A percentile compares a stretch with the other conserved stretches of the same genome.
Conservation (phyloP, 2,113 vertebrate species). For the Chroicocephalus ridibundus region DNA sequence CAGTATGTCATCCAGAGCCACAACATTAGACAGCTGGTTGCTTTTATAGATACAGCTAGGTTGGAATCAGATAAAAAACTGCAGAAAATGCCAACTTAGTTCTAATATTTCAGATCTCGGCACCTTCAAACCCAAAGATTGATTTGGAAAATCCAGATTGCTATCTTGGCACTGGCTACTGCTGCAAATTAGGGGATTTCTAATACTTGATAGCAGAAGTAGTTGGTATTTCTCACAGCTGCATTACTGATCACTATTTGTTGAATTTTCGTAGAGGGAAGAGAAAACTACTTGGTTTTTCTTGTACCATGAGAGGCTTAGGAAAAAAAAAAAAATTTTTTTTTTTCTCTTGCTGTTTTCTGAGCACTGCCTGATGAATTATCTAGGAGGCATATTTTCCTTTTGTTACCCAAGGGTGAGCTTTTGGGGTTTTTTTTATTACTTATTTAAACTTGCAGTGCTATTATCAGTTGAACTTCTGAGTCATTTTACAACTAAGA, state of each 20-base stretch:
- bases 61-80: neutral
- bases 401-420: neutral
- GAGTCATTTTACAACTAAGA: neutral
- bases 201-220: neutral
- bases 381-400: neutral
- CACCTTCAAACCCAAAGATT: neutral
- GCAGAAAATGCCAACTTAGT: neutral
- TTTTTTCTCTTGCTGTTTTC: neutral
- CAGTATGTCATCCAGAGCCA: neutral
- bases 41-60: neutral
- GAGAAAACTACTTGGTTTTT: neutral
- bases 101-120: neutral
- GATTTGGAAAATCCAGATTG: neutral
- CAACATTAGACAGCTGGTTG: neutral
- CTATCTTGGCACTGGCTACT: neutral
- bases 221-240: neutral
- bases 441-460: neutral
- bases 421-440: neutral
- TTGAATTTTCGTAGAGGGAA: neutral
- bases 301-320: neutral
- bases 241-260: neutral
- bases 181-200: neutral
- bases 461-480: neutral
- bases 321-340: accelerated
- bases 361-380: neutral